phyloP scores from a whole-genome alignment of 2,113 vertebrate genomes.

The Arothron firmamentum region DNA sequence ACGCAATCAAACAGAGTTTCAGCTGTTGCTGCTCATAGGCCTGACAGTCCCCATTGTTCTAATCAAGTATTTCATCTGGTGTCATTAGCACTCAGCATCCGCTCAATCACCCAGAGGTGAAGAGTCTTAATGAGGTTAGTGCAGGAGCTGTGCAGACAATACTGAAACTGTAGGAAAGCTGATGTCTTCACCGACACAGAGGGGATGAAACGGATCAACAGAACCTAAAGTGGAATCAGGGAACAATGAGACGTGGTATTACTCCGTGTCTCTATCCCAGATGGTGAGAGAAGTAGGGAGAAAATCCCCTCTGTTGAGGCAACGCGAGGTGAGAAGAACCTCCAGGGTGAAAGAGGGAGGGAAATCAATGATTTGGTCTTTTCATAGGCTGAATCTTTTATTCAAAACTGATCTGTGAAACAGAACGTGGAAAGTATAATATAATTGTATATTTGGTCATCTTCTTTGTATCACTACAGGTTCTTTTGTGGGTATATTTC shows the following conservation, averaged over 20 bases:
- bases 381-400: slow-evolving; percentile 3
- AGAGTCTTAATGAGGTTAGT: slow-evolving; percentile 6
- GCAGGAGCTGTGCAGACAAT: slow-evolving; percentile 5
- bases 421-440: background rate
- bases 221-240: slow-evolving; percentile 15
- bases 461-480: too few relatives aligned
- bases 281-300: background rate
- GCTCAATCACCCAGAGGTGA: slow-evolving; percentile 8
- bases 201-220: slow-evolving; percentile 4
- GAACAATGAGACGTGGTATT: slow-evolving; percentile 24
- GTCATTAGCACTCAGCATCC: slow-evolving; percentile 17
- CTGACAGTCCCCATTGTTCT: background rate
- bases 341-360: slow-evolving; percentile 4
- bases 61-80: slow-evolving; percentile 1
- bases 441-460: background rate
- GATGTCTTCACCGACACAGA: slow-evolving; percentile 6
- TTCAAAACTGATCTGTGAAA: background rate
- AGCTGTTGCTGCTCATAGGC: background rate
- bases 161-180: slow-evolving; percentile 7
- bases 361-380: slow-evolving; percentile 6
- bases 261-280: slow-evolving; percentile 7
- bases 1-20: background rate
- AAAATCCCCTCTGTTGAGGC: slow-evolving; percentile 26
- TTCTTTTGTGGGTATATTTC: too few relatives aligned
- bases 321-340: slow-evolving; percentile 13